These are phyloP conservation scores for Pheosia tremula DNA, from an alignment of 2,888 invertebrate species.

Conservation along the genomic window DNA sequence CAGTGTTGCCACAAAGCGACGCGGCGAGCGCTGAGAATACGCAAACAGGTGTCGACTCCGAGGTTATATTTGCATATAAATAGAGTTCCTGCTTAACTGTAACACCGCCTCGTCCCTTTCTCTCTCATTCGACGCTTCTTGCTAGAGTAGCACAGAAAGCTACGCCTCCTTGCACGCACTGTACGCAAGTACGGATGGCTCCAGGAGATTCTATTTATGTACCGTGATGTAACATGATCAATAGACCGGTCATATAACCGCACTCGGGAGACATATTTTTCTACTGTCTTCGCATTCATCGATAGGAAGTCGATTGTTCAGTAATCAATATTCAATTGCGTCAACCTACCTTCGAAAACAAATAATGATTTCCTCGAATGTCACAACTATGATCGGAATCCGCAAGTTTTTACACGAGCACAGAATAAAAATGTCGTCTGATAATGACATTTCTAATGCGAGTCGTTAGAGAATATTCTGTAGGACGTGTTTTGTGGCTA, in stretches of 20 bases:
- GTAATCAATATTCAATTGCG: conserved; percentile 36
- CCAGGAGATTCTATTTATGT: conserved; percentile 81
- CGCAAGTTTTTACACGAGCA: conserved; percentile 32
- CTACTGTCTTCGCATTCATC: conserved; percentile 48
- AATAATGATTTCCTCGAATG: conserved; percentile 34
- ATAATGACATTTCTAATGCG: conserved; percentile 42
- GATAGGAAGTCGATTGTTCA: conserved; percentile 44
- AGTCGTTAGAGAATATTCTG: conserved; percentile 51
- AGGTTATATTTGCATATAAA: conserved; percentile 85
- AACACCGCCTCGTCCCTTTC: conserved; percentile 78
- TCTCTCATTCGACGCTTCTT: conserved; percentile 59
- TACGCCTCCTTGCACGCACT: conserved; percentile 73
- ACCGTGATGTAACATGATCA: conserved; percentile 74
- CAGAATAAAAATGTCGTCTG: conserved; percentile 33
- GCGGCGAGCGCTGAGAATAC: conserved; percentile 78
- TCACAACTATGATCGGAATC: conserved; percentile 28
- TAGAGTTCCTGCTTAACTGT: conserved; percentile 85
- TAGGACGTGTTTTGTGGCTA: conserved; percentile 42
- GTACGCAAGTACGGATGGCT: conserved; percentile 65
- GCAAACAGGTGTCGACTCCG: conserved; percentile 84
- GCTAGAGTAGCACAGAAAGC: conserved; percentile 71
- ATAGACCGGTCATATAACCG: conserved; percentile 60
- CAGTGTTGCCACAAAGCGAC: conserved; percentile 75
- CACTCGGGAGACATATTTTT: conserved; percentile 41
- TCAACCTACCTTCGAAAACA: conserved; percentile 27